phyloP scores from a whole-genome alignment of 2,888 invertebrate species.

The Acleris literana region DNA sequence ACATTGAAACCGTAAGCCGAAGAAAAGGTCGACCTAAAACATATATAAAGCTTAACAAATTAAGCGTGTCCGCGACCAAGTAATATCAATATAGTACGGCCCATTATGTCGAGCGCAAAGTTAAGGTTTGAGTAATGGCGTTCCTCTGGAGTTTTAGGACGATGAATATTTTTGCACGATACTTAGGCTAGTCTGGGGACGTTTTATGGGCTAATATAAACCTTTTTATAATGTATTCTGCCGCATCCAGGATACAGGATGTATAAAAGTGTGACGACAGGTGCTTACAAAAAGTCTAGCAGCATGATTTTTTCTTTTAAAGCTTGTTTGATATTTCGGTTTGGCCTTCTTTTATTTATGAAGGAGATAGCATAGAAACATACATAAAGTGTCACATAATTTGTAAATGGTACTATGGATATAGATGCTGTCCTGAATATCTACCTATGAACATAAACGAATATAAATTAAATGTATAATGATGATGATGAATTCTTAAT shows the following conservation, averaged over 20 bases:
- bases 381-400: too few species aligned
- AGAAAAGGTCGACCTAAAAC: constrained; percentile 49
- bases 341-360: too few species aligned
- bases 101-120: background rate
- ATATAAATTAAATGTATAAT: too few species aligned
- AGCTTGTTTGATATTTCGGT: too few species aligned
- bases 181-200: constrained; percentile 1
- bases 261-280: background rate
- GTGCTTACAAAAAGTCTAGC: too few species aligned
- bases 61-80: constrained; percentile 39
- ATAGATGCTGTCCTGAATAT: too few species aligned
- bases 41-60: constrained; percentile 50
- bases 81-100: constrained; percentile 21
- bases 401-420: too few species aligned
- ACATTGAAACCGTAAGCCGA: constrained; percentile 54
- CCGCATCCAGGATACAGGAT: background rate
- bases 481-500: too few species aligned
- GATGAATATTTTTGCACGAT: constrained; percentile 25
- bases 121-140: constrained; percentile 11
- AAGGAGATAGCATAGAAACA: too few species aligned
- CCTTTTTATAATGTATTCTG: constrained; percentile 6
- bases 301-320: too few species aligned
- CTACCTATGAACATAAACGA: too few species aligned
- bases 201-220: constrained; percentile 8
- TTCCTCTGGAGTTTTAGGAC: background rate